Evolutionary conservation across 2,797 vertebrate species (phyloP).

Genomic region (Chaetophractus vellerosus): DNA sequence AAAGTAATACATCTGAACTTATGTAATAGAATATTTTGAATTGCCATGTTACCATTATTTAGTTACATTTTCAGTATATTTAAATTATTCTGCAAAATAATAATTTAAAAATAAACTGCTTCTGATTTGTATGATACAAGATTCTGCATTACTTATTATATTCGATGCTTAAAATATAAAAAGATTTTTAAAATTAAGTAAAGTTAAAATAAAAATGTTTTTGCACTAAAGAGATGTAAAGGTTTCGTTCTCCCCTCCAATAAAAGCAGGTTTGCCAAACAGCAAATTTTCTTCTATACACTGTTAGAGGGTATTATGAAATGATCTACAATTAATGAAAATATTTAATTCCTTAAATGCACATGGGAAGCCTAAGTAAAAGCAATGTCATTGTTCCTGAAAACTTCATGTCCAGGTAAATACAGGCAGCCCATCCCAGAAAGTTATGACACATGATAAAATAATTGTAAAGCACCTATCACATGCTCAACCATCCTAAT

Average conservation of each 20-base stretch:
- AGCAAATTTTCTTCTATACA: background rate
- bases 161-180: background rate
- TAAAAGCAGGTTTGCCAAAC: background rate
- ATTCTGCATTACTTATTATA: background rate
- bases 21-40: background rate
- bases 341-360: constrained; percentile 10
- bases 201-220: background rate
- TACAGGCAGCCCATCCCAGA: background rate
- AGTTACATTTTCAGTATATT: background rate
- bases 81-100: background rate
- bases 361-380: background rate
- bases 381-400: background rate
- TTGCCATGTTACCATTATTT: background rate
- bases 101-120: background rate
- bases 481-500: background rate
- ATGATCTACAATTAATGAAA: background rate
- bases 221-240: background rate
- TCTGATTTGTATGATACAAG: background rate
- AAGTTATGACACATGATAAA: background rate
- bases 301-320: background rate
- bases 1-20: background rate
- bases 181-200: background rate
- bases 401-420: background rate
- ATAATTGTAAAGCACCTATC: background rate
- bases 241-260: background rate